Evolutionary conservation across 2,888 invertebrate species (phyloP).

Genomic region (Noctuana brunneofusca): DNA sequence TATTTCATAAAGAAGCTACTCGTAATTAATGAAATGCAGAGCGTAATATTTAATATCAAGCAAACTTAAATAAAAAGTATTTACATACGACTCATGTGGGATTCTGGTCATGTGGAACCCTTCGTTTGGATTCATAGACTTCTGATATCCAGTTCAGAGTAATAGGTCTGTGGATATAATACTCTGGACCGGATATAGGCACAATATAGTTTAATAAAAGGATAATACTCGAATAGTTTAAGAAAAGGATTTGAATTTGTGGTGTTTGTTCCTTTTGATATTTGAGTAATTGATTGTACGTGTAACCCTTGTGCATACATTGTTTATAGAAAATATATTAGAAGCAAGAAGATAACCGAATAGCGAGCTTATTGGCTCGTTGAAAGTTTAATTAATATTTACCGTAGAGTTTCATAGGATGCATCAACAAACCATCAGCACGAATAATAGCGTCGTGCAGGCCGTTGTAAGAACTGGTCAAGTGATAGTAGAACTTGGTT

Average conservation of each 20-base stretch:
- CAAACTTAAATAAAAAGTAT: too few species aligned
- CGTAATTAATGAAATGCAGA: too few species aligned
- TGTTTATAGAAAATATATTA: neutral
- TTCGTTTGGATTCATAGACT: too few species aligned
- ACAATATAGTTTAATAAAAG: too few species aligned
- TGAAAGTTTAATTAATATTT: conserved; percentile 61
- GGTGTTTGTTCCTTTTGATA: neutral
- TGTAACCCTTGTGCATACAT: neutral
- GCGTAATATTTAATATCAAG: too few species aligned
- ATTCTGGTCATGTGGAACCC: too few species aligned
- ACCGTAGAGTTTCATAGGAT: conserved; percentile 58
- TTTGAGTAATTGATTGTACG: neutral
- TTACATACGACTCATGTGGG: too few species aligned
- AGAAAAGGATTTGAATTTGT: neutral
- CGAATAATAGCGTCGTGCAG: conserved; percentile 63
- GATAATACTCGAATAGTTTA: too few species aligned
- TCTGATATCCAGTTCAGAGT: too few species aligned
- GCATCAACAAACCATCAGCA: conserved; percentile 65
- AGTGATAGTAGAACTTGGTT: neutral
- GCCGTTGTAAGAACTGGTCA: conserved; percentile 54
- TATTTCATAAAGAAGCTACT: neutral
- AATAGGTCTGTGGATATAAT: too few species aligned
- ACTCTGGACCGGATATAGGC: too few species aligned
- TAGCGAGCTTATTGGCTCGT: conserved; percentile 40
- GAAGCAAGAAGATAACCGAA: neutral